These are phyloP conservation scores for Leptosomus discolor DNA, from an alignment of 2,113 vertebrate species.

Conservation along the genomic window DNA sequence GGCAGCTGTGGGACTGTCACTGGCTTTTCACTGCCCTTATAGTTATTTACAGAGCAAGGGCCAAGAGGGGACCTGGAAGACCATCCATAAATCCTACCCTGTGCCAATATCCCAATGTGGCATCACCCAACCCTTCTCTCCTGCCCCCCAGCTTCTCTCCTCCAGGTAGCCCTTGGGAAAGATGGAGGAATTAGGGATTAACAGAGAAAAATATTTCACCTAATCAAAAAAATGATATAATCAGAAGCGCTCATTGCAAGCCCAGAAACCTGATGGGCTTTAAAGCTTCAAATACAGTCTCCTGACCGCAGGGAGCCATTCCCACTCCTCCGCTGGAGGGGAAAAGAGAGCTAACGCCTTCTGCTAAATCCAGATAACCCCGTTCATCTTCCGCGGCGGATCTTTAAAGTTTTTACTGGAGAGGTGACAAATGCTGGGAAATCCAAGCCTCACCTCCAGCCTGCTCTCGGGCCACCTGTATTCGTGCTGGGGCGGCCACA, in stretches of 20 bases:
- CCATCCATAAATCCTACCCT: neutral
- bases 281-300: constrained; percentile 7
- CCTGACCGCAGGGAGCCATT: neutral
- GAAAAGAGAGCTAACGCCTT: neutral
- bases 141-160: neutral
- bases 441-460: constrained; percentile 4
- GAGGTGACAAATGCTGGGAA: neutral
- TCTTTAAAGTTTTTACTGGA: constrained; percentile 25
- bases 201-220: constrained; percentile 6
- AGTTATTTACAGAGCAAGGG: neutral
- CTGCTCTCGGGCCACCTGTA: neutral
- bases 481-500: neutral
- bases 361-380: constrained; percentile 41
- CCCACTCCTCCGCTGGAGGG: neutral
- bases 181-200: neutral
- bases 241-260: neutral
- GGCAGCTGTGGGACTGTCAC: neutral
- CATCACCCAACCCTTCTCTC: rapidly evolving
- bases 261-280: constrained; percentile 10
- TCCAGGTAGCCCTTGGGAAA: neutral
- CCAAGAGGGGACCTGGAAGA: neutral
- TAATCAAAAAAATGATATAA: neutral
- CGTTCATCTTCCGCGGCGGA: neutral
- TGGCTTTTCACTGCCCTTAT: neutral
- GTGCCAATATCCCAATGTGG: neutral